These are phyloP conservation scores for Bagarius yarrelli DNA, from an alignment of 2,113 vertebrate genomes.

Conservation along the genomic window DNA sequence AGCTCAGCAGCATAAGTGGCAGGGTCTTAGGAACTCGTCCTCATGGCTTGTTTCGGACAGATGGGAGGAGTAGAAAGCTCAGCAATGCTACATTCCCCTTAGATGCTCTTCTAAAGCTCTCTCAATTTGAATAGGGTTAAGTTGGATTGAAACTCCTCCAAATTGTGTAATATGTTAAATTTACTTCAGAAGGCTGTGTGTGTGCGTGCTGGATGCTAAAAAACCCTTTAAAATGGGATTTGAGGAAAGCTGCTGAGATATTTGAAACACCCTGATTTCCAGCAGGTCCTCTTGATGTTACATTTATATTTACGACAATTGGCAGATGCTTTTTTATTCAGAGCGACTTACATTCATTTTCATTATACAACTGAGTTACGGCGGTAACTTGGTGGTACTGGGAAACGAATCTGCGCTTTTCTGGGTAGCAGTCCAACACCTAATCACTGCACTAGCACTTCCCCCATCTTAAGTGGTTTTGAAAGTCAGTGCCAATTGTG, in stretches of 20 bases:
- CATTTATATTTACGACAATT: no score
- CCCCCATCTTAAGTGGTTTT: no score
- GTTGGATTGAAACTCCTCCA: not conserved
- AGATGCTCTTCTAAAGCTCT: slow-evolving; percentile 48
- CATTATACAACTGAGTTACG: no score
- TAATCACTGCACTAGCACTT: no score
- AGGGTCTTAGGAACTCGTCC: not conserved
- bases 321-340: no score
- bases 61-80: slow-evolving; percentile 2
- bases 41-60: not conserved
- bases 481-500: not conserved
- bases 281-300: not conserved
- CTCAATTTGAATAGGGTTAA: not conserved
- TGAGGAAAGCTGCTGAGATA: not conserved
- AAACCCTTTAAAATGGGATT: not conserved
- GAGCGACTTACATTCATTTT: no score
- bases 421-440: no score
- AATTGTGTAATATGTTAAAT: not conserved
- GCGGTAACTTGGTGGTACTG: no score
- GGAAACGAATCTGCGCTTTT: no score
- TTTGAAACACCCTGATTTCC: not conserved
- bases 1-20: not conserved
- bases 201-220: not conserved
- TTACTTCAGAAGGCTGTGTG: not conserved
- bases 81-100: slow-evolving; percentile 60